These are phyloP conservation scores for Cavia aperea DNA, from an alignment of 2,113 vertebrate species.

Conservation along the genomic window DNA sequence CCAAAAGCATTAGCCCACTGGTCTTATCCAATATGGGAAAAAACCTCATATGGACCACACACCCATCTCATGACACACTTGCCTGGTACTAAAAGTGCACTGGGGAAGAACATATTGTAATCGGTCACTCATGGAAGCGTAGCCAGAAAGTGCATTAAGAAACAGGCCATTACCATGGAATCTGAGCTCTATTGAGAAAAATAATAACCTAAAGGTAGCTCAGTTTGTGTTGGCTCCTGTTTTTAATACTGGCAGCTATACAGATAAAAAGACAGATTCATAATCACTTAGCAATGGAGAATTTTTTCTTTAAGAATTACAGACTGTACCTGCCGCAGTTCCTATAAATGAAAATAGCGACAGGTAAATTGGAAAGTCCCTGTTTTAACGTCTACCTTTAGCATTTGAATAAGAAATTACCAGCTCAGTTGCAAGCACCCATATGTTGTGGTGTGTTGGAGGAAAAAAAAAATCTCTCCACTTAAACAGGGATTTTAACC, in stretches of 20 bases:
- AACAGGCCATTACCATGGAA: conserved; percentile 12
- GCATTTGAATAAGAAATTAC: neutral
- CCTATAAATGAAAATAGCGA: conserved; percentile 6
- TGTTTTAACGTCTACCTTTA: conserved; percentile 48
- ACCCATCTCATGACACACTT: neutral
- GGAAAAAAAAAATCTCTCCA: conserved; percentile 51
- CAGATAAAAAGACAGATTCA: neutral
- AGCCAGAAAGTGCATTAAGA: neutral
- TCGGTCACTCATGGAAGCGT: neutral
- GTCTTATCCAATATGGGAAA: neutral
- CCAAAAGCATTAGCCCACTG: conserved; percentile 1
- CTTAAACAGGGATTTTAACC: conserved; percentile 80
- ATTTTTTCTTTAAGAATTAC: conserved; percentile 18
- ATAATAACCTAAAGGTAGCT: conserved; percentile 9
- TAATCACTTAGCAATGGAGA: neutral
- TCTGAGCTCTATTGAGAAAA: conserved; percentile 36
- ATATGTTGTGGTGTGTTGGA: conserved; percentile 46
- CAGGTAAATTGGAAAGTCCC: neutral
- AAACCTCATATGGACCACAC: neutral
- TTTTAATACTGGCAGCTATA: neutral
- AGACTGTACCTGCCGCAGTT: neutral
- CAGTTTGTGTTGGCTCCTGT: neutral
- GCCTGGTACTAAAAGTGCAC: neutral
- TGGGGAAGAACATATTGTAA: neutral
- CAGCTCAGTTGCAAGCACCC: conserved; percentile 46